These are phyloP conservation scores for Mizuhopecten yessoensis DNA, from an alignment of 1,140 invertebrate species.

Conservation along the genomic window DNA sequence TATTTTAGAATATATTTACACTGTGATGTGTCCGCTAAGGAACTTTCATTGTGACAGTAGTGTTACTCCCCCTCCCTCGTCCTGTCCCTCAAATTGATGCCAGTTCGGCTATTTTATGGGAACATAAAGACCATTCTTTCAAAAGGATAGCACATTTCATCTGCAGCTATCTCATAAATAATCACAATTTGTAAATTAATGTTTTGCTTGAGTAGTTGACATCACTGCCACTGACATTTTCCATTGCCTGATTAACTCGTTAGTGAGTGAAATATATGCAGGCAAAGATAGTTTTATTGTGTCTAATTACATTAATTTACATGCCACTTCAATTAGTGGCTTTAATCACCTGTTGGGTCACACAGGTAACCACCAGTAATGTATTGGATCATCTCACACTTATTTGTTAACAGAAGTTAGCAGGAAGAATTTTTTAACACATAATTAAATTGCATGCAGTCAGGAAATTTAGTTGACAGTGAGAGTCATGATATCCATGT, in stretches of 20 bases:
- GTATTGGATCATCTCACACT: neutral
- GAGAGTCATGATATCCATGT: neutral
- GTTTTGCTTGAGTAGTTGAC: slow-evolving; percentile 18
- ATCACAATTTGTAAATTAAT: slow-evolving; percentile 30
- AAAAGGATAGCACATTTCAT: slow-evolving; percentile 27
- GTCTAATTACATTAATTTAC: slow-evolving; percentile 9
- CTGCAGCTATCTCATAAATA: slow-evolving; percentile 27
- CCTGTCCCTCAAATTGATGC: neutral
- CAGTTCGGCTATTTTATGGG: neutral
- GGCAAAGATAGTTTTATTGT: neutral
- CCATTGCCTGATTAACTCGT: neutral
- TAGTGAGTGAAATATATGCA: neutral
- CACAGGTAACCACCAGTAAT: neutral
- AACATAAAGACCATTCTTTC: neutral
- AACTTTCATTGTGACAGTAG: no score
- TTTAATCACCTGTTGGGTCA: slow-evolving; percentile 37
- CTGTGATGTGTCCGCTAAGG: no score
- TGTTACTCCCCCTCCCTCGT: no score
- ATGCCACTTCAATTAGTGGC: slow-evolving; percentile 24
- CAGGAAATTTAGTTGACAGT: neutral
- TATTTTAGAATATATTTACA: no score
- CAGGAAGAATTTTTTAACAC: neutral
- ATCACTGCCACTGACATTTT: neutral
- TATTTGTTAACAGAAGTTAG: neutral
- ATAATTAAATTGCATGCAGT: neutral